A percentile compares a stretch with the other conserved stretches of the same genome.
Evolutionary conservation across 2,888 invertebrate genomes (phyloP).

Genomic region (Nephrotoma guestfalica): DNA sequence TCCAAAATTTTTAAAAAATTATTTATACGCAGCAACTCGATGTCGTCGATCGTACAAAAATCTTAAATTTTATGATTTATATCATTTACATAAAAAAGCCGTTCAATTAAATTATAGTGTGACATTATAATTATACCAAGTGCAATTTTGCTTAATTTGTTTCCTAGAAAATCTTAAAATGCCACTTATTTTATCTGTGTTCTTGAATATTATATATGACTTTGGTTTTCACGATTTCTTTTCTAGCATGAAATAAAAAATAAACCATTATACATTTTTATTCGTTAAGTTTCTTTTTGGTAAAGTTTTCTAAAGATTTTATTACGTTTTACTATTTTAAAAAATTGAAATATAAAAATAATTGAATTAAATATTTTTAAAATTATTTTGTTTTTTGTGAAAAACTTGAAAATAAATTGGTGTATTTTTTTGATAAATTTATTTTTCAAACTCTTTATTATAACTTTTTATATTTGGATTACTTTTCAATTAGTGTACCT

Average conservation of each 20-base stretch:
- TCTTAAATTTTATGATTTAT: neutral
- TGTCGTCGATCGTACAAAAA: neutral
- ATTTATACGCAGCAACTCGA: neutral
- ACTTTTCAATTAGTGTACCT: no score
- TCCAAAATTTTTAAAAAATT: no score
- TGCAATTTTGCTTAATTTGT: neutral
- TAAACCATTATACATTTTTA: neutral
- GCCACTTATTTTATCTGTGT: neutral
- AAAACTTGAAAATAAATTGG: neutral
- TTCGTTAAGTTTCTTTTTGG: neutral
- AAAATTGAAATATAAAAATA: neutral
- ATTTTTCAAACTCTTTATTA: neutral
- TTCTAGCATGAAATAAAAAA: neutral
- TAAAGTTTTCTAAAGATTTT: neutral
- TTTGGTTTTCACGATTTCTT: neutral
- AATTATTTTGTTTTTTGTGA: neutral
- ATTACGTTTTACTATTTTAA: neutral
- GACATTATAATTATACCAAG: neutral
- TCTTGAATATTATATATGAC: neutral
- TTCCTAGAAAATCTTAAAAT: neutral
- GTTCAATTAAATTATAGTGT: neutral
- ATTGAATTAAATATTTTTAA: neutral
- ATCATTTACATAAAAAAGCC: neutral
- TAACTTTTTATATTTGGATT: neutral
- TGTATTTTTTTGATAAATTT: neutral